phyloP scores from a whole-genome alignment of 30 jellyfish, hydroid and myxozoan species.

The Turritopsis rubra region DNA sequence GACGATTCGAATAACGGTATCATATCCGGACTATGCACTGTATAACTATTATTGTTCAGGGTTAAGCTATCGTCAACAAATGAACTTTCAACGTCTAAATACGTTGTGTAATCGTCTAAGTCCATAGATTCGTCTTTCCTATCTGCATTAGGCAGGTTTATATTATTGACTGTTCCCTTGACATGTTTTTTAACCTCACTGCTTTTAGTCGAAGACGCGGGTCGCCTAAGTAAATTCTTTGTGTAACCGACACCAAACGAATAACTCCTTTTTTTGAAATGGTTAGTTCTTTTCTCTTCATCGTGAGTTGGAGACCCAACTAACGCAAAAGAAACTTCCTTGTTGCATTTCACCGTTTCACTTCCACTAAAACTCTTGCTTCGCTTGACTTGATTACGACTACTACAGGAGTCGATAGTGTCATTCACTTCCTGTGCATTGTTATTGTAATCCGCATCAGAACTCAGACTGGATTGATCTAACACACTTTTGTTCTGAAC shows the following conservation, averaged over 20 bases:
- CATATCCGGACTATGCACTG: conserved; percentile 16
- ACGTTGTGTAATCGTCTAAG: neutral
- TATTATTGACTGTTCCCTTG: neutral
- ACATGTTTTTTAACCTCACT: neutral
- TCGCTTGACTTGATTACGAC: conserved; percentile 5
- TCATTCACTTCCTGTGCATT: neutral
- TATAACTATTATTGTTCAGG: neutral
- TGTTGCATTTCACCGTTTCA: conserved; percentile 14
- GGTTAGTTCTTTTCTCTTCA: neutral
- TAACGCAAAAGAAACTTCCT: conserved; percentile 33
- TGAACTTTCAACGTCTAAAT: conserved; percentile 5
- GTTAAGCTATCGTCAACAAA: conserved; percentile 19
- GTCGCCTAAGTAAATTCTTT: neutral
- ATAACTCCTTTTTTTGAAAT: conserved; percentile 2
- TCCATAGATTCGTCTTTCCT: neutral
- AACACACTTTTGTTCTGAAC: neutral
- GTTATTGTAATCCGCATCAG: neutral
- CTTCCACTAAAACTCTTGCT: conserved; percentile 28
- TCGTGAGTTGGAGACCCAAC: conserved; percentile 24
- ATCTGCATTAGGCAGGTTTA: neutral
- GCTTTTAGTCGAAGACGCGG: neutral
- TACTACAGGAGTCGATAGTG: neutral
- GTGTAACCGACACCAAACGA: conserved; percentile 31
- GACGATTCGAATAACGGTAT: neutral
- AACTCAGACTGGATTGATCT: neutral